These are phyloP conservation scores for Poeciliopsis gracilis DNA, from an alignment of 2,797 vertebrate species.

Conservation along the genomic window DNA sequence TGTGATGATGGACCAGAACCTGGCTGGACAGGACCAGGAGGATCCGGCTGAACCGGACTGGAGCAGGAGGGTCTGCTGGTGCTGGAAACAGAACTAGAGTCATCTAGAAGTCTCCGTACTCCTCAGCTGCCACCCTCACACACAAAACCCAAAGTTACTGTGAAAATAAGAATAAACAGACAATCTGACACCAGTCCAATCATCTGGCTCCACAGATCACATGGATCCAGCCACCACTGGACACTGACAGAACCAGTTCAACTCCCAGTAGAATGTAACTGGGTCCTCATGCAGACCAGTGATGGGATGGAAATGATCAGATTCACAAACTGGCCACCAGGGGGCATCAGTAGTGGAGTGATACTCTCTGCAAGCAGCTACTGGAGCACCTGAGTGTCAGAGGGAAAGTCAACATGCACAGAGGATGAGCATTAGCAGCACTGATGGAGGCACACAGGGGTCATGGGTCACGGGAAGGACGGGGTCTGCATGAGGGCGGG, in stretches of 20 bases:
- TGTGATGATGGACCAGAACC: no score
- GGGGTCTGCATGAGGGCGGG: background rate
- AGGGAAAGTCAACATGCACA: background rate
- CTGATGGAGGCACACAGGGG: background rate
- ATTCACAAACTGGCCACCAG: background rate
- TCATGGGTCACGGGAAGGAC: background rate
- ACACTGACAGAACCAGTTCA: background rate
- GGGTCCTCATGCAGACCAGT: background rate
- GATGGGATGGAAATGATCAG: background rate
- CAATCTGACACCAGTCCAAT: background rate
- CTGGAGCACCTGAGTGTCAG: background rate
- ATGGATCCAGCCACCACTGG: background rate
- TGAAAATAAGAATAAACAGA: background rate
- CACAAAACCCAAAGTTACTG: background rate
- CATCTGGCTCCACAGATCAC: background rate
- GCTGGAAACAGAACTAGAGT: no score
- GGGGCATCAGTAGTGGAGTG: background rate
- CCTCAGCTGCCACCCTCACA: background rate
- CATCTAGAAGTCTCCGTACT: background rate
- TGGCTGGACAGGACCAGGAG: no score
- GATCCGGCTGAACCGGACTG: no score
- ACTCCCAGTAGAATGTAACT: background rate
- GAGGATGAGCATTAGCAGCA: constrained; percentile 1
- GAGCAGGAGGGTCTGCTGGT: no score
- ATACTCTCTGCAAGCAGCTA: background rate